Conservation (phyloP, 2,888 invertebrate species). For the Dynastes hyllus region DNA sequence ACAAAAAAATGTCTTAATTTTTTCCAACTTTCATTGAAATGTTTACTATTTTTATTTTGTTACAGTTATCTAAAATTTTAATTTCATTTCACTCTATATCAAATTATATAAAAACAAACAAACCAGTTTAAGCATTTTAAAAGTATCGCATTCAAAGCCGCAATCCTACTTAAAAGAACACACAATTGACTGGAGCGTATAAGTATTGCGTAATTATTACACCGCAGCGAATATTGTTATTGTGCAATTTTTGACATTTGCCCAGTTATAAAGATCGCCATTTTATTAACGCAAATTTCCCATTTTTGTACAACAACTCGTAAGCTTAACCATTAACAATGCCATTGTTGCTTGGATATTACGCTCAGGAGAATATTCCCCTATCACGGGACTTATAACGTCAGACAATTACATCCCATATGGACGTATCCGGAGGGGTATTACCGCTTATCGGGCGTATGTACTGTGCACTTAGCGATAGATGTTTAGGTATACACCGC, state of each 20-base stretch:
- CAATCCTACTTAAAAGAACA: neutral
- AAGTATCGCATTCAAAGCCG: no score
- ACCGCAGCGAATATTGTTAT: neutral
- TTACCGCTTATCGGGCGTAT: constrained; percentile 31
- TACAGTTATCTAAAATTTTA: no score
- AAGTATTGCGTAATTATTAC: neutral
- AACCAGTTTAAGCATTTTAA: no score
- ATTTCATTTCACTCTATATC: no score
- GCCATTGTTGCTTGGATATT: neutral
- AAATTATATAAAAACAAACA: no score
- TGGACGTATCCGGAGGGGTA: constrained; percentile 34
- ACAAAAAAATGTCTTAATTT: no score
- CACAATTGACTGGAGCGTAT: neutral
- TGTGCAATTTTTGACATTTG: neutral
- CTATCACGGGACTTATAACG: constrained; percentile 11
- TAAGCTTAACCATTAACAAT: constrained; percentile 1
- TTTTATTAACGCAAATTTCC: neutral
- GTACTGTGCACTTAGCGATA: constrained; percentile 34
- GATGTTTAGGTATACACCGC: constrained; percentile 25
- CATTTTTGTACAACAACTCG: neutral
- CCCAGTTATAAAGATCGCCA: neutral
- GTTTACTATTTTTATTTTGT: no score
- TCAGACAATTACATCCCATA: constrained; percentile 34
- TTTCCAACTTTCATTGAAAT: no score
- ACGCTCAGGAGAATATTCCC: neutral